phyloP scores from a whole-genome alignment of 2,113 vertebrate species.

The Channa argus region DNA sequence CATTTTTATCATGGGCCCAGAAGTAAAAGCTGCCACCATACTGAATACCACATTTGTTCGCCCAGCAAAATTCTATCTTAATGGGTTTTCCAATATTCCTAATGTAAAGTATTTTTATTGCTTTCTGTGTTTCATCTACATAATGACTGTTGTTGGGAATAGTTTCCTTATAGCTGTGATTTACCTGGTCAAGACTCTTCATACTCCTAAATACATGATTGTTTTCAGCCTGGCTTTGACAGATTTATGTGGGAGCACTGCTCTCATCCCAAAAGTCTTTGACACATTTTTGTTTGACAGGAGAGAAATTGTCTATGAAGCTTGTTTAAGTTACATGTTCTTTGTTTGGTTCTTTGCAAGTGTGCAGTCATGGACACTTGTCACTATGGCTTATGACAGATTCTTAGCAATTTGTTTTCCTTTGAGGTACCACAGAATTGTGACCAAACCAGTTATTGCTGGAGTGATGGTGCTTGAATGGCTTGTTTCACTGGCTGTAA shows the following conservation, averaged over 20 bases:
- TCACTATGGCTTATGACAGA: conserved; percentile 74
- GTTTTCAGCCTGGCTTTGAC: conserved; percentile 70
- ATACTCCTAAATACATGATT: conserved; percentile 73
- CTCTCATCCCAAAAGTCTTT: conserved; percentile 69
- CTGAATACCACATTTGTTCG: conserved; percentile 52
- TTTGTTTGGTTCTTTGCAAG: conserved; percentile 54
- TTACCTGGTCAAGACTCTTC: conserved; percentile 55
- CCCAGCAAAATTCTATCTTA: conserved; percentile 46
- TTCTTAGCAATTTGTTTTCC: conserved; percentile 75
- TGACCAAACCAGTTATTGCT: conserved; percentile 44
- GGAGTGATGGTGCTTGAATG: conserved; percentile 46
- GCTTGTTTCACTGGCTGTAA: neutral
- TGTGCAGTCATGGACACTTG: conserved; percentile 71
- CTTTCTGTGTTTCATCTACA: conserved; percentile 65
- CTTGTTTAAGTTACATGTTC: conserved; percentile 74
- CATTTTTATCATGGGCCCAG: neutral
- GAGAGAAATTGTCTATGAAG: conserved; percentile 62
- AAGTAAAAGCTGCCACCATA: neutral
- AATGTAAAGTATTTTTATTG: conserved; percentile 65
- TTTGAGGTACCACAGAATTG: conserved; percentile 64
- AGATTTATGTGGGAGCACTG: conserved; percentile 73
- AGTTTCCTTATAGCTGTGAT: conserved; percentile 57
- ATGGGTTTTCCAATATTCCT: conserved; percentile 51
- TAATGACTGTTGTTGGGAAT: conserved; percentile 64
- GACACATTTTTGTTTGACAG: conserved; percentile 72